Conservation (phyloP, 2,113 vertebrate species). For the Sceloporus undulatus region DNA sequence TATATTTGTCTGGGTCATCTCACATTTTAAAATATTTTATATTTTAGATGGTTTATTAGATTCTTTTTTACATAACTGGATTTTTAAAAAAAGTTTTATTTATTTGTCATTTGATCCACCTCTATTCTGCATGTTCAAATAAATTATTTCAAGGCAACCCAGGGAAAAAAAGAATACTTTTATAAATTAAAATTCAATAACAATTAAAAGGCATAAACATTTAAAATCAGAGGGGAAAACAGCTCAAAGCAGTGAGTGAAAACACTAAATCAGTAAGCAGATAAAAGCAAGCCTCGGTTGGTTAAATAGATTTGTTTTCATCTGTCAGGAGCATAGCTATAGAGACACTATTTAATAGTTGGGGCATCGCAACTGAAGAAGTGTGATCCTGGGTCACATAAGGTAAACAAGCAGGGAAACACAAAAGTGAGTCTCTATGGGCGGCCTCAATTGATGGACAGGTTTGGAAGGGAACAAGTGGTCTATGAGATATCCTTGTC, state of each 20-base stretch:
- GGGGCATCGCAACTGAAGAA: neutral
- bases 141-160: neutral
- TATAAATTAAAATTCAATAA: neutral
- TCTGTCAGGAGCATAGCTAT: no score
- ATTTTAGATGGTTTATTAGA: neutral
- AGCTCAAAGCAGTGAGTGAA: neutral
- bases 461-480: neutral
- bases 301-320: neutral
- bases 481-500: neutral
- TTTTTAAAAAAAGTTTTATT: neutral
- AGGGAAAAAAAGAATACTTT: neutral
- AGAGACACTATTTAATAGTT: no score
- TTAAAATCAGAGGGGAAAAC: neutral
- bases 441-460: neutral
- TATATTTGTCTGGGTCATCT: neutral
- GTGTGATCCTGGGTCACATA: neutral
- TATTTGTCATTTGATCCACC: neutral
- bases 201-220: neutral
- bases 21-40: neutral
- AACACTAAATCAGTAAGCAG: neutral
- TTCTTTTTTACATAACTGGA: neutral
- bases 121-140: neutral
- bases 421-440: neutral
- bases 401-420: neutral
- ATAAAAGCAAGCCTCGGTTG: neutral